These are phyloP conservation scores for Catharus ustulatus DNA, from an alignment of 2,797 vertebrate genomes.

Conservation along the genomic window DNA sequence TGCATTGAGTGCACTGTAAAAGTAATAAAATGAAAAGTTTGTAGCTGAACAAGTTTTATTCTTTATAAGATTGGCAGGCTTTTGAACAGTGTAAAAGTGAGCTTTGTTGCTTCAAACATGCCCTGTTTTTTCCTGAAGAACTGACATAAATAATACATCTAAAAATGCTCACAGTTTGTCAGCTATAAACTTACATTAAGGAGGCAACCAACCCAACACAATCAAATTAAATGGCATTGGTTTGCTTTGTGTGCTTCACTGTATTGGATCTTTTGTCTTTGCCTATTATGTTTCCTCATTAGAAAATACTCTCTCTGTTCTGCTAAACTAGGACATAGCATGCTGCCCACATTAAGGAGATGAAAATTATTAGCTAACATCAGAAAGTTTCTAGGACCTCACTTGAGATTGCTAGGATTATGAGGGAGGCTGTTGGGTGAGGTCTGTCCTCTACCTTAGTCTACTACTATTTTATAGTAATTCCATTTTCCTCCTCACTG, in stretches of 20 bases:
- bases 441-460: not conserved
- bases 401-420: not conserved
- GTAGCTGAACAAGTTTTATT: not conserved
- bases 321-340: conserved; percentile 12
- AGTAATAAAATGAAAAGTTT: not conserved
- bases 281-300: not conserved
- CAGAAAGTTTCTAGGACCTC: not conserved
- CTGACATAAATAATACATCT: conserved; percentile 30
- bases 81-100: conserved; percentile 13
- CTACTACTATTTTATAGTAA: not conserved
- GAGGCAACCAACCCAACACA: not conserved
- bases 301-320: not conserved
- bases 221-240: conserved; percentile 1
- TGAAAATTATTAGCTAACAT: not conserved
- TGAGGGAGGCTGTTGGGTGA: not conserved
- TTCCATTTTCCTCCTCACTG: not conserved
- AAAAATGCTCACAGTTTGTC: conserved; percentile 5
- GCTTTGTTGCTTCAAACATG: not conserved
- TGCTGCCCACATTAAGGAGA: not conserved
- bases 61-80: not conserved
- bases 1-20: not conserved
- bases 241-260: not conserved
- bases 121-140: conserved; percentile 35
- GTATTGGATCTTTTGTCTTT: conserved; percentile 36
- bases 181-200: not conserved